These are phyloP conservation scores for Neocrepidodera transversa DNA, from an alignment of 2,888 invertebrate species.

Conservation along the genomic window DNA sequence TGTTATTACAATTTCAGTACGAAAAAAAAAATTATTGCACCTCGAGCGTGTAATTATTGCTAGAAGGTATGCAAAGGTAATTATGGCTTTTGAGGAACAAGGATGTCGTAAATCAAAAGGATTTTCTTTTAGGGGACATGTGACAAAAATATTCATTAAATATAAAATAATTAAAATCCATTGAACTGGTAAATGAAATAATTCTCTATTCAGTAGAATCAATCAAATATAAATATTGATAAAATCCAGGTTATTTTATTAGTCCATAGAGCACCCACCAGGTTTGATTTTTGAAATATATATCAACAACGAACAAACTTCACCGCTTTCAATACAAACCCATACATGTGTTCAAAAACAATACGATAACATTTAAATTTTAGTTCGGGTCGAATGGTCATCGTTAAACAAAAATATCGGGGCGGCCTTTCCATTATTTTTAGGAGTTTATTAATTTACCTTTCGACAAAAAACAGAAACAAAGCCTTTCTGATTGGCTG, in stretches of 20 bases:
- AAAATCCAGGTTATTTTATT: conserved; percentile 19
- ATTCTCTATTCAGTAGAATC: too few relatives aligned
- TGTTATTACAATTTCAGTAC: conserved; percentile 25
- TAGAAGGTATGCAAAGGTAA: conserved; percentile 39
- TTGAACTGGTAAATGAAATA: conserved; percentile 17
- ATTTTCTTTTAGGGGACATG: not conserved
- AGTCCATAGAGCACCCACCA: too few relatives aligned
- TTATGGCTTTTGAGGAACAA: conserved; percentile 42
- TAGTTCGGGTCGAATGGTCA: conserved; percentile 47
- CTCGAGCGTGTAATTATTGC: conserved; percentile 38
- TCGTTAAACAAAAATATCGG: conserved; percentile 48
- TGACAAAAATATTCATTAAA: too few relatives aligned
- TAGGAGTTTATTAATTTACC: conserved; percentile 55
- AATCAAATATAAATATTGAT: conserved; percentile 19
- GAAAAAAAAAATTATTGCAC: conserved; percentile 35
- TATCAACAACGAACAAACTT: not conserved
- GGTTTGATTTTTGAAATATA: conserved; percentile 19
- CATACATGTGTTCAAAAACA: conserved; percentile 39
- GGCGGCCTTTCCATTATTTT: conserved; percentile 47
- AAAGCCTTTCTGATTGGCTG: conserved; percentile 62
- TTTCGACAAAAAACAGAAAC: conserved; percentile 53
- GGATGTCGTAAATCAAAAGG: conserved; percentile 45
- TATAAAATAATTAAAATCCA: too few relatives aligned
- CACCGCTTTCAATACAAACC: conserved; percentile 19
- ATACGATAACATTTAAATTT: conserved; percentile 50